These are phyloP conservation scores for Zosterops hypoxanthus DNA, from an alignment of 2,113 vertebrate species.

Conservation along the genomic window DNA sequence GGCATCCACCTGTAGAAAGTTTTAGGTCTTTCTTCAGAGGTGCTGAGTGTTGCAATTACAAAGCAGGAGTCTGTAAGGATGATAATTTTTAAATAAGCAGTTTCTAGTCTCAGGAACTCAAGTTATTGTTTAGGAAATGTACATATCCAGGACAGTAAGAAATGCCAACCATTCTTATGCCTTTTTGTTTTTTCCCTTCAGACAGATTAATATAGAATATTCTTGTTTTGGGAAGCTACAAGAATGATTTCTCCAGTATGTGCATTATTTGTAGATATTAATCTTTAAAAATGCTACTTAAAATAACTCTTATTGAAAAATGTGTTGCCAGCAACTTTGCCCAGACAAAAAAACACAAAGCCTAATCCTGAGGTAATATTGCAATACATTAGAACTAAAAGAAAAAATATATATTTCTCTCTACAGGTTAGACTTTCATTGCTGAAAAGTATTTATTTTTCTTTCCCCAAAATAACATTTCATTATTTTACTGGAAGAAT, in stretches of 20 bases:
- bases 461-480: not conserved
- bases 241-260: not conserved
- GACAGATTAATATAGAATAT: not conserved
- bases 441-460: not conserved
- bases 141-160: not conserved
- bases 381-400: not conserved
- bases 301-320: not conserved
- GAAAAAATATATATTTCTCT: not conserved
- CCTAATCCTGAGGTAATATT: not conserved
- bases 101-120: not conserved
- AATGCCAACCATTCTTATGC: not conserved
- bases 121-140: not conserved
- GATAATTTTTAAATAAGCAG: not conserved
- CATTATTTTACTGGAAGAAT: not conserved
- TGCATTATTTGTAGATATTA: not conserved
- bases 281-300: not conserved
- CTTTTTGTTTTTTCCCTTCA: rapidly evolving
- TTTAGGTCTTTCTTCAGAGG: not conserved
- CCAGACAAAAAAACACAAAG: not conserved
- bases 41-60: not conserved
- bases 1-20: not conserved
- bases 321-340: not conserved
- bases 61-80: not conserved
- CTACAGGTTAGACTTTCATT: not conserved
- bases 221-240: not conserved